phyloP scores from a whole-genome alignment of 2,888 invertebrate genomes.

The Apocheima hispidaria region DNA sequence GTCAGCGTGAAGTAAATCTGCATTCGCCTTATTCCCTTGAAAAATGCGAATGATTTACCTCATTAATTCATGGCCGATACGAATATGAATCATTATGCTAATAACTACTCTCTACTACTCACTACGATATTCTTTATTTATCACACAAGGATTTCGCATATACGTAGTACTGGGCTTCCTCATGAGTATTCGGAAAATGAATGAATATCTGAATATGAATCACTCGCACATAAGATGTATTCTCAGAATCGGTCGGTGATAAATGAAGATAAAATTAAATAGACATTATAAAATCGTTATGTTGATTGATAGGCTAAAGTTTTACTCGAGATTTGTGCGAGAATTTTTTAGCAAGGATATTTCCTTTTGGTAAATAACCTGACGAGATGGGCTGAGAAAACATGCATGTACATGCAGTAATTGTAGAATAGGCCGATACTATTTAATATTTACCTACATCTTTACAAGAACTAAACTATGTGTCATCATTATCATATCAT shows the following conservation, averaged over 20 bases:
- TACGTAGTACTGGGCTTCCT: conserved; percentile 42
- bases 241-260: conserved; percentile 51
- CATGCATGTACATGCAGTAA: background rate
- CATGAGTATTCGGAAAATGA: conserved; percentile 47
- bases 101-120: conserved; percentile 54
- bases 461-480: background rate
- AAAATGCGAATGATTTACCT: conserved; percentile 41
- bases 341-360: background rate
- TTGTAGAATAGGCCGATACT: background rate
- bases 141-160: conserved; percentile 33
- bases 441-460: background rate
- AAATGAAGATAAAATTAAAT: conserved; percentile 40
- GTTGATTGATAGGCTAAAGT: conserved; percentile 33
- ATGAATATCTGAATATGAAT: conserved; percentile 58
- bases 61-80: conserved; percentile 62
- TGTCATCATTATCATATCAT: background rate
- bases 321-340: conserved; percentile 22
- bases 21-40: conserved; percentile 18
- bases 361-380: background rate
- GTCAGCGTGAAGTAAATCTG: conserved; percentile 62
- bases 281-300: conserved; percentile 57
- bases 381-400: no score
- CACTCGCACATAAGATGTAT: conserved; percentile 54
- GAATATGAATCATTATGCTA: conserved; percentile 67
- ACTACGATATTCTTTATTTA: conserved; percentile 48